Evolutionary conservation across 2,113 vertebrate species (phyloP).

Genomic region (Galbula dea): DNA sequence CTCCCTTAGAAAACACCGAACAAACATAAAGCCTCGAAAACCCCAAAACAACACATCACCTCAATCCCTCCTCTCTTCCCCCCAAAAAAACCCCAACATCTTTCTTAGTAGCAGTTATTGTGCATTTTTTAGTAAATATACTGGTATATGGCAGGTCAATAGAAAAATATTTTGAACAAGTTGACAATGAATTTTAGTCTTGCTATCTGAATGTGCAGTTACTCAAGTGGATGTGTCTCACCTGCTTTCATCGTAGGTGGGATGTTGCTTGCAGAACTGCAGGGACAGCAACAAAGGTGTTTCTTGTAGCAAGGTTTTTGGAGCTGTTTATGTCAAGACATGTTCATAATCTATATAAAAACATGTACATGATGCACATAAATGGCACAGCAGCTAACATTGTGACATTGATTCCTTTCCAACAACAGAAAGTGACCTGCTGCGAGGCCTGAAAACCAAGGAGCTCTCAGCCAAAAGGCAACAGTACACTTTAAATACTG

Average conservation of each 20-base stretch:
- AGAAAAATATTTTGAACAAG: not conserved
- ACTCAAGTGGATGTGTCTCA: not conserved
- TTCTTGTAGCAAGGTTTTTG: not conserved
- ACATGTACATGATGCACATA: not conserved
- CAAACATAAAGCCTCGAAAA: not conserved
- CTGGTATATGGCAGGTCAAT: not conserved
- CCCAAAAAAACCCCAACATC: not conserved
- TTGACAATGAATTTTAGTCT: not conserved
- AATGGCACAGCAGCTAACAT: accelerated
- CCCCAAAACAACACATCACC: not conserved
- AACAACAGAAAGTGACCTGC: not conserved
- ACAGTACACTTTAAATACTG: not conserved
- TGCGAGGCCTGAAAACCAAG: not conserved
- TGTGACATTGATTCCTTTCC: not conserved
- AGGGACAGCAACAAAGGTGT: not conserved
- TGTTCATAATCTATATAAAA: not conserved
- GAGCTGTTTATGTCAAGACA: not conserved
- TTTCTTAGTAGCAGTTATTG: not conserved
- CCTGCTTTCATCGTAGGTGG: not conserved
- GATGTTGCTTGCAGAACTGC: not conserved
- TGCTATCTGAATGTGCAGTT: not conserved
- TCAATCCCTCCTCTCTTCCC: too few relatives aligned
- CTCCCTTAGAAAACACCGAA: not conserved
- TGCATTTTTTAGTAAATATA: not conserved
- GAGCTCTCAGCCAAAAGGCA: not conserved